phyloP scores from a whole-genome alignment of 2,113 vertebrate species.

The Aptenodytes patagonicus region DNA sequence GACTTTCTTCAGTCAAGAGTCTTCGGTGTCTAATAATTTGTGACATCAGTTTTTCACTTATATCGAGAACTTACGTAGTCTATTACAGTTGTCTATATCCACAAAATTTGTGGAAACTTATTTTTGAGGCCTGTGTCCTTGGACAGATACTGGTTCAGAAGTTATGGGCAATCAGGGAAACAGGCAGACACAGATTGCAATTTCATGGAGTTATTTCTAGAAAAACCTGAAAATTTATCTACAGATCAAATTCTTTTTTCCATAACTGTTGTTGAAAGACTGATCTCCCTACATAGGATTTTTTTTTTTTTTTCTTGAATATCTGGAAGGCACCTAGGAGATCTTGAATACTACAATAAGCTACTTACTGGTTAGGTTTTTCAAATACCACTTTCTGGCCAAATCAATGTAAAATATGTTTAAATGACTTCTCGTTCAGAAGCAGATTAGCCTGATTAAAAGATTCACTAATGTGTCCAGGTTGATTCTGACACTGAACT shows the following conservation, averaged over 20 bases:
- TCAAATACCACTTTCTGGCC: not conserved
- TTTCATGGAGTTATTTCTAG: not conserved
- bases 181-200: not conserved
- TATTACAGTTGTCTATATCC: not conserved
- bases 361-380: not conserved
- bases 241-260: not conserved
- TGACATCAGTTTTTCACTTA: not conserved
- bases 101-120: not conserved
- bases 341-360: not conserved
- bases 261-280: not conserved
- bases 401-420: not conserved
- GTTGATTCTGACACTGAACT: not conserved
- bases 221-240: not conserved
- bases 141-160: not conserved
- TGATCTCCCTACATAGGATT: not conserved
- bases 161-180: not conserved
- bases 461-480: not conserved
- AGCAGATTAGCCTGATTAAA: not conserved
- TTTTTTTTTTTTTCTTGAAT: not conserved
- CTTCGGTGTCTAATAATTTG: not conserved
- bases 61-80: not conserved
- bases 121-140: not conserved
- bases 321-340: not conserved
- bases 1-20: not conserved
- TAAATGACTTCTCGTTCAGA: not conserved